Evolutionary conservation across 2,888 invertebrate genomes (phyloP), one percentile per base, ranked within the genome.

Genomic region (Dryobota labecula): DNA sequence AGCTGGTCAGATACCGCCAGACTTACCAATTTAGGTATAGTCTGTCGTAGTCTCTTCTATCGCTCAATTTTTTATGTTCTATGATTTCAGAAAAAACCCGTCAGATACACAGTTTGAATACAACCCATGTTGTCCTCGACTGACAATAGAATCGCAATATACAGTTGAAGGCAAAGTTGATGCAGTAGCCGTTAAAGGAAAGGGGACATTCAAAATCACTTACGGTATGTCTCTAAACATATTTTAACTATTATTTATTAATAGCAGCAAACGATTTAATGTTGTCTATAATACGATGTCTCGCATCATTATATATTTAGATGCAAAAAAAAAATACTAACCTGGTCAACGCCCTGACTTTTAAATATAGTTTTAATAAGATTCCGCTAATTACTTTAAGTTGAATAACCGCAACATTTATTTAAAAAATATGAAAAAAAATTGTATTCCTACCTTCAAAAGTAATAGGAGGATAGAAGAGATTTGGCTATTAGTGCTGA

Each of bases 141-240:
- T 79, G 30, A 79, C 62, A 33, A 51, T 80, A 61, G 64, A 80
- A 80, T 71, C 71, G 18, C 24, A 64, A 66, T 79, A 80, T 63
- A 54, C 47, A 51, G 80, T 62, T 5, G 72, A 71, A 38, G 76
- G 80, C 2, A 80, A 61, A 68, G 9, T 80, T 30, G 79, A 72
- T 54, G 62, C 64, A 30, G 65, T 80, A 30, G 11, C 76, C 11
- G 68, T 80, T n/a, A 62, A 69, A 51, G 79, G 80, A 58, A 65
- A 65, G 27, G 80, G 80, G 5, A 62, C 71, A 54, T 65, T 77
- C 3, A 77, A 78, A 77, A 45, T 68, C n/a, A 78, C 73, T 47
- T 77, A 77, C 33, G 78, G 78, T 76, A 13, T 41, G 60, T 36
- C 36, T 8, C 1, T 64, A 5, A 18, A 27, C 27, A 38, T 38